Evolutionary conservation across 2,113 vertebrate species (phyloP), one percentile per base, ranked within the genome.

Genomic region (Bubo scandiacus): DNA sequence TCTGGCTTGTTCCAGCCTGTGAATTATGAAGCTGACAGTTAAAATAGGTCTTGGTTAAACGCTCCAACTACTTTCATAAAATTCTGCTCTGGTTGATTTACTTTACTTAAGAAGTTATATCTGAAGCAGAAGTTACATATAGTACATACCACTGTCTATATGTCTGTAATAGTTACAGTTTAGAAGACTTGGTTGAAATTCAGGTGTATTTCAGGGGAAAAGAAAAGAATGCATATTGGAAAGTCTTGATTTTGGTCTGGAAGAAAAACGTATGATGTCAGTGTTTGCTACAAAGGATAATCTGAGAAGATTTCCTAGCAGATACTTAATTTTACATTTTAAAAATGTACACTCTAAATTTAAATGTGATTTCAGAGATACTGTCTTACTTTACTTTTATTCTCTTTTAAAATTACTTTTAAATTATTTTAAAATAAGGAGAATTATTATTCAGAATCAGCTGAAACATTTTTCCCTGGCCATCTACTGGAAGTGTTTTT

Each of bases 41-140:
- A 54, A 93, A 92, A 15, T 6, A 68, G 6, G 6, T 70, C 21
- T 59, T 59, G 17, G 20, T 32, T 86, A 75, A 73, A 57, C 11
- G 11, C 1, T 3, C 6, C 8, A 75, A 6, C 5, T 0, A 1
- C 29, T 30, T 59, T 55, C 15, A 30, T 3, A 27, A 17, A 75
- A 45, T 54, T 62, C 15, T 82, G 3, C 32, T 88, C 15, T 47
- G 8, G 12, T 27, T 57, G 5, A 52, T 42, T 52, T 38, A 29
- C 42, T 83, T 79, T 14, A 34, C 8, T 30, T 42, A 20, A 65
- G 12, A 62, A 66, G 5, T 22, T 22, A 84, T 81, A 57, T 38
- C 20, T 42, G 57, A 17, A n/a, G 80, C 15, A 71, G 2, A 74
- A 29, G 4, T 38, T 66, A 49, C 13, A 26, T 29, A 27, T 25